These are phyloP conservation scores for Gulo gulo DNA, from an alignment of 2,113 vertebrate genomes.

Conservation along the genomic window DNA sequence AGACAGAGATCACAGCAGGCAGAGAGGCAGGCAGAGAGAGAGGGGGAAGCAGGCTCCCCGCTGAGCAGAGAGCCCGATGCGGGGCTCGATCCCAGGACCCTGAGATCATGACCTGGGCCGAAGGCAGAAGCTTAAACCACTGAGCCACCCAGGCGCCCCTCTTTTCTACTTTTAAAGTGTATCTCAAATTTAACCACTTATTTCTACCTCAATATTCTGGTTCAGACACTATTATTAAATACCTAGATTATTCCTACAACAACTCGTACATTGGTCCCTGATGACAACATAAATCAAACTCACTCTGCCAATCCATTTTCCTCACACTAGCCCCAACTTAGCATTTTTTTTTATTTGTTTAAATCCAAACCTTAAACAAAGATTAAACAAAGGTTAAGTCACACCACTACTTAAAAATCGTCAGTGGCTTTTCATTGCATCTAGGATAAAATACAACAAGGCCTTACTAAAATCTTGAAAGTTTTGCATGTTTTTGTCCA, in stretches of 20 bases:
- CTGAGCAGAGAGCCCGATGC: too few species aligned
- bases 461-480: neutral
- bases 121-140: too few species aligned
- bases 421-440: neutral
- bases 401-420: neutral
- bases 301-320: neutral
- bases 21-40: too few species aligned
- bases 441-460: neutral
- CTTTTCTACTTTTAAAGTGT: neutral
- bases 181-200: neutral
- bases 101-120: too few species aligned
- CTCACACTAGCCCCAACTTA: neutral
- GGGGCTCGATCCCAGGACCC: too few species aligned
- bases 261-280: neutral
- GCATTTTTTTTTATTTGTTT: neutral
- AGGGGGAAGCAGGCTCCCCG: too few species aligned
- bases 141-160: too few species aligned
- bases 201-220: neutral
- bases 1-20: too few species aligned
- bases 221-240: neutral
- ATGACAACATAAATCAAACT: neutral
- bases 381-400: neutral
- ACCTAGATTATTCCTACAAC: neutral
- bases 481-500: neutral
- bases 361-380: neutral